A percentile compares a stretch with the other conserved stretches of the same genome.
Evolutionary conservation across 2,113 vertebrate species (phyloP).

Genomic region (Labeo catla): DNA sequence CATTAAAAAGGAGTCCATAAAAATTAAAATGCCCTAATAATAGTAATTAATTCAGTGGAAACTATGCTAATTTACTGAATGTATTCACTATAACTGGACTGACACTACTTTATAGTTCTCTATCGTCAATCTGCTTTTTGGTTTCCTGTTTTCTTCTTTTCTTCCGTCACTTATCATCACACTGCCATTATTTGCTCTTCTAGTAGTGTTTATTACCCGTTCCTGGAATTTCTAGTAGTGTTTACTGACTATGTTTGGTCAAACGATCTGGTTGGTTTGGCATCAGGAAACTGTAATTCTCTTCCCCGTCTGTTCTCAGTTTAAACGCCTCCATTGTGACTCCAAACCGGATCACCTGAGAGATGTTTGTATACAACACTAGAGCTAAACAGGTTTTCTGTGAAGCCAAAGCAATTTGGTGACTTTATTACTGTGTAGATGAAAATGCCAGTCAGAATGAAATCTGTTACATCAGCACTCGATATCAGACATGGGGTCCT

Average conservation of each 20-base stretch:
- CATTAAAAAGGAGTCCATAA: too few relatives aligned
- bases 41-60: not conserved
- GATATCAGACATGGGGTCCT: constrained; percentile 3
- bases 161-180: not conserved
- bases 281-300: constrained; percentile 10
- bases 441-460: constrained; percentile 39
- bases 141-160: not conserved
- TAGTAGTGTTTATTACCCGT: not conserved
- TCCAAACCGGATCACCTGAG: not conserved
- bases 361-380: constrained; percentile 9
- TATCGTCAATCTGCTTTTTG: not conserved
- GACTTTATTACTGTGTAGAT: constrained; percentile 38
- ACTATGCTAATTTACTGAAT: not conserved
- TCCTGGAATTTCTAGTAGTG: not conserved
- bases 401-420: constrained; percentile 39
- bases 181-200: not conserved
- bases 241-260: not conserved
- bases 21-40: too few relatives aligned
- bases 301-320: constrained; percentile 5
- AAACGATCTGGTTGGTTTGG: not conserved
- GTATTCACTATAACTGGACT: not conserved
- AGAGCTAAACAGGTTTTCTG: constrained; percentile 6
- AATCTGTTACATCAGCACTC: constrained; percentile 16
- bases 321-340: not conserved
- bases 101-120: not conserved